These are phyloP conservation scores for Chironomus striatipennis DNA, from an alignment of 1,140 invertebrate species.

Conservation along the genomic window DNA sequence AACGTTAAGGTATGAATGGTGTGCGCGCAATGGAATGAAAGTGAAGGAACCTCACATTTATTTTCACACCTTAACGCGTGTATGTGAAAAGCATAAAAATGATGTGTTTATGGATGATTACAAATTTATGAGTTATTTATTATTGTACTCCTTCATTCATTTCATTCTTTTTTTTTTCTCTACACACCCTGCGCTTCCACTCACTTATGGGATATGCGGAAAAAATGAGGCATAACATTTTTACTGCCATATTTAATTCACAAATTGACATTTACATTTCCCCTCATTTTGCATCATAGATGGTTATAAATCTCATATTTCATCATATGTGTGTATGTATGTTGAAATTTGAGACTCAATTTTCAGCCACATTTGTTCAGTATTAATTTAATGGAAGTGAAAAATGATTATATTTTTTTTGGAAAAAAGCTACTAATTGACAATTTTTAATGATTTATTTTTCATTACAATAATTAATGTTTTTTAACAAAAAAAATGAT, in stretches of 20 bases:
- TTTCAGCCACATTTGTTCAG: too few species aligned
- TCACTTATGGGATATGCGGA: background rate
- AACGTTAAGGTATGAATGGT: background rate
- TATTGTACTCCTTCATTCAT: background rate
- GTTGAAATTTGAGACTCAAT: too few species aligned
- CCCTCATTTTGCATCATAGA: slow-evolving; percentile 6
- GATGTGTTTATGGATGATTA: slow-evolving; percentile 22
- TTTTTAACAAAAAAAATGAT: too few species aligned
- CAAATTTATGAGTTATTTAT: slow-evolving; percentile 24
- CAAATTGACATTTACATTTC: slow-evolving; percentile 3
- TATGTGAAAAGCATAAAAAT: slow-evolving; percentile 20
- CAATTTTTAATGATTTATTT: too few species aligned
- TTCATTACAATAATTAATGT: too few species aligned
- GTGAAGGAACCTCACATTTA: background rate
- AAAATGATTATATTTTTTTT: too few species aligned
- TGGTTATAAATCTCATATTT: slow-evolving; percentile 8
- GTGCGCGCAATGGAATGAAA: background rate
- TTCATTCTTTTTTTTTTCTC: background rate
- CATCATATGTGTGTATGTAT: background rate
- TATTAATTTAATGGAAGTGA: too few species aligned
- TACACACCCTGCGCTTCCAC: too few species aligned
- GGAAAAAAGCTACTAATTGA: too few species aligned
- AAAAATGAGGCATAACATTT: background rate
- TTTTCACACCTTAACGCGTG: background rate
- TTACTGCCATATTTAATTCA: background rate